phyloP scores from a whole-genome alignment of 2,797 vertebrate species.

The Sylvia borin region DNA sequence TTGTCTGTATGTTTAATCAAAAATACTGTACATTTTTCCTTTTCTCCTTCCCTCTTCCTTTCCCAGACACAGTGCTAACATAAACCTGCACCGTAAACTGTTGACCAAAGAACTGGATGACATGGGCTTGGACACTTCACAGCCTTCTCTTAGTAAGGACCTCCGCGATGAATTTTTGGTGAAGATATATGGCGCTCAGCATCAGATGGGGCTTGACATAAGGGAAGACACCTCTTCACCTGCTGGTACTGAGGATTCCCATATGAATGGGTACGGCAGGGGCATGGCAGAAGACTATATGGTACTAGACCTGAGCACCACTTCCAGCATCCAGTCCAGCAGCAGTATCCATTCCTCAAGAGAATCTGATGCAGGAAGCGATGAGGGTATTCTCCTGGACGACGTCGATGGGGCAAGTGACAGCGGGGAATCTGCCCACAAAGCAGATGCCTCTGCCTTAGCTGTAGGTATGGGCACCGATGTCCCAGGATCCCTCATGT shows the following conservation, averaged over 20 bases:
- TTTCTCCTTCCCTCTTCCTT: constrained; percentile 71
- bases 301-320: constrained; percentile 96
- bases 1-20: constrained; percentile 63
- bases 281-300: constrained; percentile 90
- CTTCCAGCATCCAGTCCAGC: constrained; percentile 94
- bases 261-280: constrained; percentile 87
- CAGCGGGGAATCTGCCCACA: constrained; percentile 87
- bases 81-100: constrained; percentile 99
- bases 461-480: constrained; percentile 76
- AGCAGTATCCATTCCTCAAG: constrained; percentile 95
- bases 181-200: constrained; percentile 85
- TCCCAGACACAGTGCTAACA: constrained; percentile 99
- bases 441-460: constrained; percentile 76
- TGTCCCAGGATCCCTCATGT: constrained; percentile 83
- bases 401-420: constrained; percentile 92
- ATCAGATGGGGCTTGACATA: constrained; percentile 82
- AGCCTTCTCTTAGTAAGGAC: constrained; percentile 91
- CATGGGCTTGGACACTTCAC: constrained; percentile 92
- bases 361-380: constrained; percentile 94
- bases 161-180: constrained; percentile 90
- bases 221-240: constrained; percentile 86
- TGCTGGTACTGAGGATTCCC: constrained; percentile 86
- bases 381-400: constrained; percentile 95
- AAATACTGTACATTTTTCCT: constrained; percentile 69
- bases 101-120: constrained; percentile 99